phyloP scores from a whole-genome alignment of 2,888 invertebrate genomes.

The Tigriopus californicus region DNA sequence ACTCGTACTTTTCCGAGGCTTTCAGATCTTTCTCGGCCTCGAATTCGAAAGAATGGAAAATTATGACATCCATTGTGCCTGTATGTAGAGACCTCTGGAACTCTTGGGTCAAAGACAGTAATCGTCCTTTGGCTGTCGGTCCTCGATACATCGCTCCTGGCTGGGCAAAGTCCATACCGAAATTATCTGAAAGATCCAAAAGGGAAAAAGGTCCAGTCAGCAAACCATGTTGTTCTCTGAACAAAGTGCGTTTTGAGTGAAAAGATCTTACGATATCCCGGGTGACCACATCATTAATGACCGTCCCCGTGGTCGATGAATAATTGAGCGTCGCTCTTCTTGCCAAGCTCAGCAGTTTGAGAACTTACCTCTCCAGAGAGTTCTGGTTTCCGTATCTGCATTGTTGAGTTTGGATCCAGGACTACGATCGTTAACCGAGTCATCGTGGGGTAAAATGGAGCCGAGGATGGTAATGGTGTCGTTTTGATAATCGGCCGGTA shows the following conservation, averaged over 20 bases:
- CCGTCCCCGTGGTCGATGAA: too few species aligned
- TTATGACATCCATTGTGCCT: background rate
- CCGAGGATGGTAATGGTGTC: constrained; percentile 17
- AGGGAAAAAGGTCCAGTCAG: too few species aligned
- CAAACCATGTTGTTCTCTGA: too few species aligned
- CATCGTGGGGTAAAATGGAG: constrained; percentile 18
- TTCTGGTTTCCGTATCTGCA: constrained; percentile 2
- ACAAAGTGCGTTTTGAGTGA: too few species aligned
- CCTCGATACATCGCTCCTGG: constrained; percentile 13
- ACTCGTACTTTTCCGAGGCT: background rate
- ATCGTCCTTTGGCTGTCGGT: background rate
- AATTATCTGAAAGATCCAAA: background rate
- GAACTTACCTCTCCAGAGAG: background rate
- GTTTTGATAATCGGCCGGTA: constrained; percentile 17
- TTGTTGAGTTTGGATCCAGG: constrained; percentile 12
- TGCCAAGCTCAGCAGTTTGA: too few species aligned
- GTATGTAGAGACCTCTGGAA: background rate
- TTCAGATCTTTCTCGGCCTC: background rate
- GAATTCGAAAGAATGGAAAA: background rate
- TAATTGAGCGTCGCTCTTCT: too few species aligned
- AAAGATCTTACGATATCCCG: too few species aligned
- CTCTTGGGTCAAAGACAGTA: background rate
- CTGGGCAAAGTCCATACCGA: background rate
- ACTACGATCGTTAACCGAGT: constrained; percentile 19
- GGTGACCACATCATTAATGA: too few species aligned